A percentile compares a stretch with the other conserved stretches of the same genome.
phyloP scores from a whole-genome alignment of 2,888 invertebrate species.

The Hydropsyche betteni region DNA sequence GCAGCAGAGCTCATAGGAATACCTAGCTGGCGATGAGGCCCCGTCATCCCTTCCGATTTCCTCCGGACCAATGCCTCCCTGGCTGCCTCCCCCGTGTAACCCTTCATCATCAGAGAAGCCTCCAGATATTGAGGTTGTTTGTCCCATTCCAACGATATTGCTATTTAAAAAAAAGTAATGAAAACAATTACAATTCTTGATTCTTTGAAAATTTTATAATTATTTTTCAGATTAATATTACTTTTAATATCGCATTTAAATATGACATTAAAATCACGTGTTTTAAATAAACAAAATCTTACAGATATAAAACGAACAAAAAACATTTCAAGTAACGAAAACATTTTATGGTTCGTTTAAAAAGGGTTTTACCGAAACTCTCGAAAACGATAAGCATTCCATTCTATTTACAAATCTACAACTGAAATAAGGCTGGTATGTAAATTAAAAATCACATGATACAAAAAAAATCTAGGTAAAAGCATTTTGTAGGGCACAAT shows the following conservation, averaged over 20 bases:
- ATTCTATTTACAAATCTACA: conserved; percentile 15
- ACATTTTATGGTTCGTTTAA: no score
- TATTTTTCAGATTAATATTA: not conserved
- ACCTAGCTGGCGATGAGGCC: conserved; percentile 58
- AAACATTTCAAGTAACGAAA: no score
- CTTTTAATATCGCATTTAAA: not conserved
- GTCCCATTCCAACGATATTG: conserved; percentile 70
- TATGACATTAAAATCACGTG: no score
- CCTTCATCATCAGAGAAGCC: conserved; percentile 92
- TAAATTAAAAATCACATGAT: not conserved
- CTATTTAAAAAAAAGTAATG: conserved; percentile 54
- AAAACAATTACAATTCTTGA: not conserved
- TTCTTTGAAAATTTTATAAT: not conserved
- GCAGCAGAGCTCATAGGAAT: conserved; percentile 65
- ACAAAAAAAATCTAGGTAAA: conserved; percentile 37
- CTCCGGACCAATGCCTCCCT: conserved; percentile 60
- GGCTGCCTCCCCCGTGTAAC: conserved; percentile 66
- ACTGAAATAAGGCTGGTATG: not conserved
- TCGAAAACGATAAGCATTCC: not conserved
- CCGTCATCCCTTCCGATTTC: conserved; percentile 55
- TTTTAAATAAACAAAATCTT: not conserved
- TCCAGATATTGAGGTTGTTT: conserved; percentile 72
- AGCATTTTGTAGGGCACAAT: conserved; percentile 49
- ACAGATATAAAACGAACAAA: no score
- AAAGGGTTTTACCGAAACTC: no score